Evolutionary conservation across 1,140 invertebrate species (phyloP).

Genomic region (Drosophila subpulchrella): DNA sequence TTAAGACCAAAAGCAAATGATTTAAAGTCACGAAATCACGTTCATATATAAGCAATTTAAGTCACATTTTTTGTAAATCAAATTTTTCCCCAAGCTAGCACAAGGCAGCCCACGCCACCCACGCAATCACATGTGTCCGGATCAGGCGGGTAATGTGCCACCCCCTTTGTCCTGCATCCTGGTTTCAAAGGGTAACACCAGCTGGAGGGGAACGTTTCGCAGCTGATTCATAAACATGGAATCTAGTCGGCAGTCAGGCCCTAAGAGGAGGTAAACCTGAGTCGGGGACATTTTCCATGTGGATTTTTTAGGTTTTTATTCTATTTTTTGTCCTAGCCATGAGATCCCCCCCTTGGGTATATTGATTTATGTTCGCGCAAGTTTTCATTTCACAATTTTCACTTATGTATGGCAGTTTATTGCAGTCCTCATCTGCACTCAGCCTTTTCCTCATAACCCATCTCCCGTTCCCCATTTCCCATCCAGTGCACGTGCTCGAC

Average conservation of each 20-base stretch:
- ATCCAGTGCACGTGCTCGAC: not conserved
- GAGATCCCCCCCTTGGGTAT: slow-evolving; percentile 27
- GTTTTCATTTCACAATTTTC: slow-evolving; percentile 70
- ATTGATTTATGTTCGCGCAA: slow-evolving; percentile 74
- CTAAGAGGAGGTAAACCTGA: slow-evolving; percentile 14
- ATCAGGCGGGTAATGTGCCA: slow-evolving; percentile 44
- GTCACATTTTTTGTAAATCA: slow-evolving; percentile 17
- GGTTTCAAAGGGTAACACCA: slow-evolving; percentile 2
- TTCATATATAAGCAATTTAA: slow-evolving; percentile 2
- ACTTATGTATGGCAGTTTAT: slow-evolving; percentile 53
- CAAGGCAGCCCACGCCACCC: slow-evolving; percentile 5
- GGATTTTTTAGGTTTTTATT: not conserved
- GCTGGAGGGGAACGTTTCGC: not conserved
- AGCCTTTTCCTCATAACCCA: slow-evolving; percentile 1
- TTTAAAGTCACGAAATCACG: slow-evolving; percentile 12
- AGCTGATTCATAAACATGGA: slow-evolving; percentile 6
- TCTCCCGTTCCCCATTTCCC: not conserved
- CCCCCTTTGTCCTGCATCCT: slow-evolving; percentile 3
- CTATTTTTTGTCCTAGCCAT: not conserved
- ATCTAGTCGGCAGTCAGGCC: not conserved
- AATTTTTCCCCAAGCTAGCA: slow-evolving; percentile 10
- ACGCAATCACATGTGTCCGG: slow-evolving; percentile 24
- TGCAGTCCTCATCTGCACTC: slow-evolving; percentile 56
- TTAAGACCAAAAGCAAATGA: not conserved
- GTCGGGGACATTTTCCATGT: slow-evolving; percentile 5